Evolutionary conservation across 2,888 invertebrate genomes (phyloP).

Genomic region (Drosophila pseudotakahashii): DNA sequence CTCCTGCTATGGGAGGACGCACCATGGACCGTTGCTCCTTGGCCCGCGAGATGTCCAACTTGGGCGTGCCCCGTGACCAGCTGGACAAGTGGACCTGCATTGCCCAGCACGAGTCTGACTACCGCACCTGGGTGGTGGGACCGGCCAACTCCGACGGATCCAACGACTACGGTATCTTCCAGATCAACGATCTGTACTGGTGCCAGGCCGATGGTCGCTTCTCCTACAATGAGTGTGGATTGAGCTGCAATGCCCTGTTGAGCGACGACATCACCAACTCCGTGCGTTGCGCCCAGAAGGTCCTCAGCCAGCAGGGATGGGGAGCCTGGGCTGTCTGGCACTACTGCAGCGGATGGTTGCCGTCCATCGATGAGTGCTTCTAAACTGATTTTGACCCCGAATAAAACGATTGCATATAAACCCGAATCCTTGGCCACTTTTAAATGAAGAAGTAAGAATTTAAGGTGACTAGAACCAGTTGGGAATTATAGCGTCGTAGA

Average conservation of each 20-base stretch:
- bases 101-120: slow-evolving; percentile 73
- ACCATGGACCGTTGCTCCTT: slow-evolving; percentile 67
- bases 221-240: slow-evolving; percentile 69
- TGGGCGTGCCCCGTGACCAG: slow-evolving; percentile 70
- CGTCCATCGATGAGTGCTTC: slow-evolving; percentile 74
- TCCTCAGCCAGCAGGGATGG: slow-evolving; percentile 77
- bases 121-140: slow-evolving; percentile 84
- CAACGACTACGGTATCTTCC: slow-evolving; percentile 81
- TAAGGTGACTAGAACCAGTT: too few relatives aligned
- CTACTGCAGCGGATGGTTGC: slow-evolving; percentile 69
- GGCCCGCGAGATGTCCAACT: slow-evolving; percentile 71
- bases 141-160: slow-evolving; percentile 84
- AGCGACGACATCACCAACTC: slow-evolving; percentile 73
- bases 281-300: slow-evolving; percentile 73
- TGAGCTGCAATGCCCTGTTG: slow-evolving; percentile 69
- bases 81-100: slow-evolving; percentile 78
- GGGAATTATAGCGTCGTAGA: too few relatives aligned
- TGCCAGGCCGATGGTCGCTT: slow-evolving; percentile 60
- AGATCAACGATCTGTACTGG: slow-evolving; percentile 82
- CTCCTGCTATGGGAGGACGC: slow-evolving; percentile 25
- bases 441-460: background rate
- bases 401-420: slow-evolving; percentile 1
- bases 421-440: background rate
- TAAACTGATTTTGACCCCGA: slow-evolving; percentile 43
- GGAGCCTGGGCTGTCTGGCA: slow-evolving; percentile 79